phyloP scores from a whole-genome alignment of 2,888 invertebrate genomes.

The Norana najaformis region DNA sequence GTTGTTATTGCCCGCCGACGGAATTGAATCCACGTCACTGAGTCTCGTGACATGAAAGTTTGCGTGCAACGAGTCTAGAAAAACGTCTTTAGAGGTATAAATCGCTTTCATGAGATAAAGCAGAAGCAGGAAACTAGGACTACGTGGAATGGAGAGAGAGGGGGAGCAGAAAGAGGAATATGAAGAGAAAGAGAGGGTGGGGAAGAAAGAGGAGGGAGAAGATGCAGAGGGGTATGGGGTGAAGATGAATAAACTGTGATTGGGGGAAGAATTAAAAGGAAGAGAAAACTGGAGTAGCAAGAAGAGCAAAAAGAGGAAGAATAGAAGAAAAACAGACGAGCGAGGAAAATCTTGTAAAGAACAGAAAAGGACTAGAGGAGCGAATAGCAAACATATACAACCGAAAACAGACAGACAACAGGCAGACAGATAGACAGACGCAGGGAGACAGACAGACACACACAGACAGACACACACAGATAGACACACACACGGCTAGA shows the following conservation, averaged over 20 bases:
- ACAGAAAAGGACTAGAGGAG: not conserved
- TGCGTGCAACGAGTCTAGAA: not conserved
- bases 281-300: no score
- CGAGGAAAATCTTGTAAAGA: not conserved
- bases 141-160: not conserved
- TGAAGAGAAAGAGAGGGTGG: no score
- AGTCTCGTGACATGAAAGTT: not conserved
- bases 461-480: no score
- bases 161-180: not conserved
- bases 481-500: no score
- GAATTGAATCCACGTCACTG: conserved; percentile 5
- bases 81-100: not conserved
- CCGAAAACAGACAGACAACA: no score
- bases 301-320: not conserved
- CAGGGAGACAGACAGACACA: no score
- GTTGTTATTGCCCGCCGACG: not conserved
- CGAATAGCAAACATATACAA: not conserved
- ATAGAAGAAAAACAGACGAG: not conserved
- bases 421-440: no score
- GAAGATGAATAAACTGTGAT: not conserved
- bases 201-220: no score
- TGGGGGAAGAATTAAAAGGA: not conserved
- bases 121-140: not conserved
- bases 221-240: no score
- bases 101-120: not conserved